Conservation (phyloP, 2,113 vertebrate genomes). For the Myotis yumanensis region DNA sequence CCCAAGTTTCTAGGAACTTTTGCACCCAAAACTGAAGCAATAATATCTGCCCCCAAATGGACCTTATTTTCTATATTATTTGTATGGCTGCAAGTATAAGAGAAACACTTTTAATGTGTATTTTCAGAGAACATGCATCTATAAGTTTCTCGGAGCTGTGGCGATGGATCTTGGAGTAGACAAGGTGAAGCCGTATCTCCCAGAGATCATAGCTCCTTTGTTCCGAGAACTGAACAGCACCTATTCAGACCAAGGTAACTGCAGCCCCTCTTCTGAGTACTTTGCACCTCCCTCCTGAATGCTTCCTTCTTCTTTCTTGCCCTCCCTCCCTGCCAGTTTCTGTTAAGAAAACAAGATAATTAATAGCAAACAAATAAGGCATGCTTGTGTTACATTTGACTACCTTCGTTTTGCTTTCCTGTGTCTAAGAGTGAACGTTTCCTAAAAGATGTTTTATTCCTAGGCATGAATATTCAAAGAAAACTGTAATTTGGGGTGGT, state of each 20-base stretch:
- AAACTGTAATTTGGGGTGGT: not conserved
- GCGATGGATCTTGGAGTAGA: conserved; percentile 93
- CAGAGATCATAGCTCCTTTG: conserved; percentile 90
- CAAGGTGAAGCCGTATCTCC: conserved; percentile 89
- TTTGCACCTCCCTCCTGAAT: not conserved
- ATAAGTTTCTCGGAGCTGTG: conserved; percentile 96
- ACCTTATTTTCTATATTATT: not conserved
- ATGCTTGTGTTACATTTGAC: not conserved
- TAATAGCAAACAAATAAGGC: not conserved
- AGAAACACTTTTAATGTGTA: not conserved
- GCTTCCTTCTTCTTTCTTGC: not conserved
- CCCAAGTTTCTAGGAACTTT: not conserved
- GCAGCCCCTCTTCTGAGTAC: not conserved
- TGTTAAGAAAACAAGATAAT: not conserved
- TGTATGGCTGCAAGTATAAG: not conserved
- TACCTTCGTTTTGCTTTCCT: not conserved
- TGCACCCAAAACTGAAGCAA: not conserved
- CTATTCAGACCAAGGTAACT: conserved; percentile 94
- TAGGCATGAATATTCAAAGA: not conserved
- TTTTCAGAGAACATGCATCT: conserved; percentile 94
- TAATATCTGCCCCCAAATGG: not conserved
- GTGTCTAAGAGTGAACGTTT: not conserved
- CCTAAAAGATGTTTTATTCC: not conserved
- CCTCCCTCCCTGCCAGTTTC: not conserved
- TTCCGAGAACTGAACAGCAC: conserved; percentile 97